Conservation (phyloP, 2,113 vertebrate genomes). For the Pseudopodoces humilis region DNA sequence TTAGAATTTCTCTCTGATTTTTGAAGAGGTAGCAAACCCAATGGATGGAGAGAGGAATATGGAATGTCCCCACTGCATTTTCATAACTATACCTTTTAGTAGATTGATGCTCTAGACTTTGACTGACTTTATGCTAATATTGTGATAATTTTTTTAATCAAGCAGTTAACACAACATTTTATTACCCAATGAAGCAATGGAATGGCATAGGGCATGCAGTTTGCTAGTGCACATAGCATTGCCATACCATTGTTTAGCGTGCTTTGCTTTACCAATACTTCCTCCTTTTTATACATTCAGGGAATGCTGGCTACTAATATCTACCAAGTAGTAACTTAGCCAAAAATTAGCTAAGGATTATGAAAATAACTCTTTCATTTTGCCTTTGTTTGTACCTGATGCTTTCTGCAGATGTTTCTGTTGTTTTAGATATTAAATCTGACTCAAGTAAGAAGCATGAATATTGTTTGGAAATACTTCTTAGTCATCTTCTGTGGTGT, state of each 20-base stretch:
- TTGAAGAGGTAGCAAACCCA: neutral
- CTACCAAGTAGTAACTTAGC: neutral
- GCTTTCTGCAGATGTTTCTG: neutral
- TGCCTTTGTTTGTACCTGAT: neutral
- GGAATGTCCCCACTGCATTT: neutral
- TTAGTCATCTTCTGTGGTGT: neutral
- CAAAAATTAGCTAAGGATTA: neutral
- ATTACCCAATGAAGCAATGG: neutral
- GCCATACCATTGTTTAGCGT: neutral
- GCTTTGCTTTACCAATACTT: neutral
- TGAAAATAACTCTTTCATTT: neutral
- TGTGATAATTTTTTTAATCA: neutral
- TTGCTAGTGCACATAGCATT: neutral
- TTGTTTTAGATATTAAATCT: neutral
- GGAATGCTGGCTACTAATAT: neutral
- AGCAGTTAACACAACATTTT: neutral
- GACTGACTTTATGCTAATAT: neutral
- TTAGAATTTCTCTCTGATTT: neutral
- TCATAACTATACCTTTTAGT: neutral
- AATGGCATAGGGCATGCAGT: neutral
- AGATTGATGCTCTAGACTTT: neutral
- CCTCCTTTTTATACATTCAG: neutral
- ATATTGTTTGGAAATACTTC: neutral
- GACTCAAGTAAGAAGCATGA: neutral
- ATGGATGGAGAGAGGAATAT: neutral